Conservation (phyloP, 2,888 invertebrate genomes). For the Acronicta leporina region DNA sequence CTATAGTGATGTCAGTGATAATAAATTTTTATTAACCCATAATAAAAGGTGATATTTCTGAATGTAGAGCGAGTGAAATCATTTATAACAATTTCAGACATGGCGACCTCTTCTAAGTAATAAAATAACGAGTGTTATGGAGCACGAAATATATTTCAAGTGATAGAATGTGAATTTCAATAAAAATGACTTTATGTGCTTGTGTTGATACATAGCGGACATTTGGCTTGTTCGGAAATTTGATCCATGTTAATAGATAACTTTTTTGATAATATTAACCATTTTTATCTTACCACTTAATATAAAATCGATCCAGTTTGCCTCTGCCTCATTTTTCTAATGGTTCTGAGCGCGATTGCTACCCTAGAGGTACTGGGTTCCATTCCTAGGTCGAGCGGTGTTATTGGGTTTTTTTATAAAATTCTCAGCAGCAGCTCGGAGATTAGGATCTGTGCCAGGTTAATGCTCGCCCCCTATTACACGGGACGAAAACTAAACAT, state of each 20-base stretch:
- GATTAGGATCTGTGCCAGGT: no score
- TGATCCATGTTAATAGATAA: not conserved
- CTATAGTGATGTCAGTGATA: constrained; percentile 27
- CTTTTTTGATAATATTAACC: not conserved
- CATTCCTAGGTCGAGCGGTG: no score
- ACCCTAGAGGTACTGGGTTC: no score
- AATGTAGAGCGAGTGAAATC: constrained; percentile 44
- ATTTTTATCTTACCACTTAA: no score
- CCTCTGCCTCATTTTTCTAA: no score
- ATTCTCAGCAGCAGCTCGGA: no score
- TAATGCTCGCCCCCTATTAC: no score
- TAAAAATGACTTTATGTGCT: constrained; percentile 28
- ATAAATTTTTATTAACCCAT: constrained; percentile 49
- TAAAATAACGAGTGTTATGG: constrained; percentile 53
- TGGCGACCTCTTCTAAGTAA: constrained; percentile 49
- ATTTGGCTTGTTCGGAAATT: constrained; percentile 22
- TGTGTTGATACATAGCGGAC: constrained; percentile 9
- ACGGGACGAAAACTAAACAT: no score
- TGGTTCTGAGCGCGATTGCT: no score
- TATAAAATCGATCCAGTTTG: no score
- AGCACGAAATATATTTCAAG: constrained; percentile 45
- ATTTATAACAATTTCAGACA: constrained; percentile 53
- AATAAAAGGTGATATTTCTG: constrained; percentile 52
- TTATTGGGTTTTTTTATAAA: no score
- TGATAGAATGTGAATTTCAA: constrained; percentile 51